Percentiles rank a stretch among this genome's conserved stretches.
These are phyloP conservation scores for Cyrtonyx montezumae DNA, from an alignment of 2,113 vertebrate species.

Conservation along the genomic window DNA sequence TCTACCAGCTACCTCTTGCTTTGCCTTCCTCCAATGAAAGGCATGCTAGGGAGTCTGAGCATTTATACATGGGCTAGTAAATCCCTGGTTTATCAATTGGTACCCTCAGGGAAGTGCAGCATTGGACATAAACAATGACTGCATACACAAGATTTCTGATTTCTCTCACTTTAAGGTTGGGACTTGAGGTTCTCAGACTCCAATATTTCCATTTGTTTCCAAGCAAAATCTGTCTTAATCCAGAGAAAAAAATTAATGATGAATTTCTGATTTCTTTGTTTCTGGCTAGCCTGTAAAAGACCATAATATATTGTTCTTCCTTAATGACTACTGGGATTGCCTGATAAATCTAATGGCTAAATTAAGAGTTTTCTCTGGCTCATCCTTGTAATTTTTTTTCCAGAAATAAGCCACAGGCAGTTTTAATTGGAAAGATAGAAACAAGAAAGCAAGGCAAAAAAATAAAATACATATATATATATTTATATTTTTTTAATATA, in stretches of 20 bases:
- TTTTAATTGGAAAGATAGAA: slow-evolving; percentile 20
- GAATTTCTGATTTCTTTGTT: background rate
- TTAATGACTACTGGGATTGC: background rate
- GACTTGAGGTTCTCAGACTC: background rate
- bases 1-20: background rate
- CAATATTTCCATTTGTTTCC: background rate
- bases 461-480: too few relatives aligned
- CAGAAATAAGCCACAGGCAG: background rate
- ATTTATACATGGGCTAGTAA: background rate
- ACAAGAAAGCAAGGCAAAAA: slow-evolving; percentile 14
- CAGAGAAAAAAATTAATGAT: background rate
- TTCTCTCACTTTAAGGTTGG: too few relatives aligned
- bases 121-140: background rate
- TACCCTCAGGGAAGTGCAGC: background rate
- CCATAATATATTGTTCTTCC: background rate
- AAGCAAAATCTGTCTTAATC: accelerated
- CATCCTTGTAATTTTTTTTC: background rate
- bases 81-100: background rate
- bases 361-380: background rate
- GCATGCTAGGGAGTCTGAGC: background rate
- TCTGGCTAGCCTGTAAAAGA: background rate
- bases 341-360: background rate
- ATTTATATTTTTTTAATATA: too few relatives aligned
- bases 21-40: background rate
- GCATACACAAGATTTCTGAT: background rate